Conservation (phyloP, 2,797 vertebrate species). For the Serranus cabrilla region DNA sequence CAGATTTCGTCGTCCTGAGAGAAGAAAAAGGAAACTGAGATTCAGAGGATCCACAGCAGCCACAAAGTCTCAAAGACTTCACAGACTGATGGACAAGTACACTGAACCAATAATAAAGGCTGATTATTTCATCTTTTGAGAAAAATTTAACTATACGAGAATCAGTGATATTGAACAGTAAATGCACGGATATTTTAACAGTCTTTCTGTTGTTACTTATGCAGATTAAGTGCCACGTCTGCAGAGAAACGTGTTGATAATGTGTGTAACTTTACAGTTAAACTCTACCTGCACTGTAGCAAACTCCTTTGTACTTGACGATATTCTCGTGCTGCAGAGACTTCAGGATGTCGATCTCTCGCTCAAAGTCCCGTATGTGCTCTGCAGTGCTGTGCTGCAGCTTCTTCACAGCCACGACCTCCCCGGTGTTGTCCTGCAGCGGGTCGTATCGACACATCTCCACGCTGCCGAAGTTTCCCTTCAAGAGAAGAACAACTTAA, state of each 20-base stretch:
- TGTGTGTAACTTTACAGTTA: background rate
- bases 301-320: conserved; percentile 97
- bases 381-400: conserved; percentile 96
- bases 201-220: too few species aligned
- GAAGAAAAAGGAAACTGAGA: conserved; percentile 2
- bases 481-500: conserved; percentile 12
- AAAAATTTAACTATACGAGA: too few species aligned
- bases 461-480: conserved; percentile 99
- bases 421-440: conserved; percentile 95
- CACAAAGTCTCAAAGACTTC: background rate
- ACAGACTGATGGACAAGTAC: background rate
- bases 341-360: conserved; percentile 97
- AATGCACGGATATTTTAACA: too few species aligned
- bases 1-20: conserved; percentile 91
- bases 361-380: conserved; percentile 95
- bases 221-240: background rate
- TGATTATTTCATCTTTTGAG: too few species aligned
- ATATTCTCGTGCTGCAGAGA: conserved; percentile 98
- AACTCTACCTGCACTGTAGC: conserved; percentile 93
- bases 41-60: background rate
- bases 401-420: conserved; percentile 98
- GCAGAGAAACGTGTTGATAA: background rate
- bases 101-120: too few species aligned
- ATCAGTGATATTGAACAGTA: too few species aligned
- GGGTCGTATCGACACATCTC: conserved; percentile 98